Percentiles rank a stretch among this genome's conserved stretches.
phyloP scores from a whole-genome alignment of 2,113 vertebrate species.

The Nesospiza acunhae region DNA sequence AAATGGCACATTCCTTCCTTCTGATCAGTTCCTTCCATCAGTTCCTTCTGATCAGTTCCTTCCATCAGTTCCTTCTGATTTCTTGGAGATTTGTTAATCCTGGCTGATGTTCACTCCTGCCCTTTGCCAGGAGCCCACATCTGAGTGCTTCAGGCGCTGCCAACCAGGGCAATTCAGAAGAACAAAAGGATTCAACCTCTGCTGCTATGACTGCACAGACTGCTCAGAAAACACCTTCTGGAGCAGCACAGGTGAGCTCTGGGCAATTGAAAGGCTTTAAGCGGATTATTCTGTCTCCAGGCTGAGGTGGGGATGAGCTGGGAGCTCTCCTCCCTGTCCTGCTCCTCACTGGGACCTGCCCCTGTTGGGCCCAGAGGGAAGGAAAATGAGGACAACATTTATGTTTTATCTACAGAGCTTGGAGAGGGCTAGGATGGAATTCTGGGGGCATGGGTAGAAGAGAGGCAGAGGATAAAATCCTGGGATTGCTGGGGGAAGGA shows the following conservation, averaged over 20 bases:
- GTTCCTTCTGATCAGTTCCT: too few relatives aligned
- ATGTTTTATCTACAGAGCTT: not conserved
- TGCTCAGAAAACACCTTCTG: slow-evolving; percentile 83
- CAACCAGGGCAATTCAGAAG: slow-evolving; percentile 75
- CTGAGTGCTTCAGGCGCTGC: slow-evolving; percentile 82
- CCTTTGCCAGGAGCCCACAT: slow-evolving; percentile 75
- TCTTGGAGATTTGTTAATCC: fast-evolving
- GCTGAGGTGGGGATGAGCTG: not conserved
- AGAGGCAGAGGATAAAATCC: not conserved
- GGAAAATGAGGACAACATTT: fast-evolving
- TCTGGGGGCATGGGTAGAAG: not conserved
- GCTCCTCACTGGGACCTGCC: not conserved
- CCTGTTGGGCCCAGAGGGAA: not conserved
- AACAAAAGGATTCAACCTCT: slow-evolving; percentile 65
- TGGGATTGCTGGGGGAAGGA: not conserved
- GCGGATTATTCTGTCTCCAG: too few relatives aligned
- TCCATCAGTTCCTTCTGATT: too few relatives aligned
- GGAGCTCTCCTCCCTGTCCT: not conserved
- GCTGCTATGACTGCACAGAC: slow-evolving; percentile 88
- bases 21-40: too few relatives aligned
- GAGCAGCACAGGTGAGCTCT: slow-evolving; percentile 43
- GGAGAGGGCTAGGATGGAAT: not conserved
- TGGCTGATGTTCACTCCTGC: not conserved
- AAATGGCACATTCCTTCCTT: not conserved
- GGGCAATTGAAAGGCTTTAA: not conserved